Evolutionary conservation across 2,113 vertebrate genomes (phyloP), one percentile per base, ranked within the genome.

Genomic region (Hepsetus odoe): DNA sequence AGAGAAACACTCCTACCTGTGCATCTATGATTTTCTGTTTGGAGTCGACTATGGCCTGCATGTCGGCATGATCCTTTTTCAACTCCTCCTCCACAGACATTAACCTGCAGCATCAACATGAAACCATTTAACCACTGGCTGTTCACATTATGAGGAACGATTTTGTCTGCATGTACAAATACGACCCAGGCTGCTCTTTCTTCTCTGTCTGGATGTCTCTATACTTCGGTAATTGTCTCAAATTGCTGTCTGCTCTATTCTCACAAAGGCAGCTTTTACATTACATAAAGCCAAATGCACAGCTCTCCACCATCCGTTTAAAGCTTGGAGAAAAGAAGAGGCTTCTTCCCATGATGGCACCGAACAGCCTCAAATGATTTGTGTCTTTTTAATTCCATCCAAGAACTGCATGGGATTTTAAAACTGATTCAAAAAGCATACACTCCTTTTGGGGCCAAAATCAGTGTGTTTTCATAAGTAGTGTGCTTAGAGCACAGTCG

Each of bases 11-110:
- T 24, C 84, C 83, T 79, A 99, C 98, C 98, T 99, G 98, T 67
- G 96, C 97, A 59, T 99, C 97, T 0, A 99, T 98, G 85, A 99
- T 97, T 91, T 99, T 98, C 91, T 99, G 98, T 53, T 99, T 99
- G 75, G 97, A 98, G 87, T 99, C 97, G 5, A 99, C 96, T 0
- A 96, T 96, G 0, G 95, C 96, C 82, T 99, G 98, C 98, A 99
- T 99, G 91, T 99, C 97, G 1, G 96, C 93, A 0, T 99, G 98
- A 74, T 99, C 98, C 88, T 99, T 99, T 89, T 99, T 99, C 40
- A 99, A 88, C 84, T 99, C 98, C 84, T 99, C 98, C 80, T 99
- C 98, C 77, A 99, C 98, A 0, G 97, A 98, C 97, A 99, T 98
- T 84, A 99, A 91, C 87, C 98, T 99, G 90, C 35, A 13, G 20